Evolutionary conservation across 2,113 vertebrate genomes (phyloP), one percentile per base, ranked within the genome.

Genomic region (Lichenostomus cassidix): DNA sequence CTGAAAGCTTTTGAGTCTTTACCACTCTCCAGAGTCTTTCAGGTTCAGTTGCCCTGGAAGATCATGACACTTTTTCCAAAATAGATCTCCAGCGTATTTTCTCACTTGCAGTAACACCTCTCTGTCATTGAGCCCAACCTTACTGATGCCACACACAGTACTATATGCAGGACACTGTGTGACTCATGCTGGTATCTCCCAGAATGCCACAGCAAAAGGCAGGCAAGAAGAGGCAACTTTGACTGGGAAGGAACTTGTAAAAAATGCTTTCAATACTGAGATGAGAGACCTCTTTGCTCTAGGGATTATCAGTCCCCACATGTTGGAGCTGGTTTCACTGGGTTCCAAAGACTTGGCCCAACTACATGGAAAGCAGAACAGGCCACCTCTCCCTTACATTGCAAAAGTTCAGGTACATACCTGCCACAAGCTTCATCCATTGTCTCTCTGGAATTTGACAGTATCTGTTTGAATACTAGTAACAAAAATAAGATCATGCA

Each of bases 311-410:
- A 75, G 4, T 29, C 22, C 6, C 7, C 14, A 10, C 35, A 46
- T 15, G 8, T 2, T 73, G 33, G 11, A 74, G 28, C 8, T 75
- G 9, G 0, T 65, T 24, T 63, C 31, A n/a, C 15, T 25, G 18
- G 7, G 29, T 42, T 85, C 23, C 12, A 70, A 81, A 65, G 24
- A 39, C 21, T 23, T 59, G 31, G 81, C 2, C 28, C 8, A 3
- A 28, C 10, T 67, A 87, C 78, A 67, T 3, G 11, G 22, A 63
- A 86, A 68, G 16, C n/a, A 62, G 17, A 71, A 53, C 5, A 62
- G 11, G 1, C 10, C 49, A 4, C 27, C 1, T 60, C 14, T 75
- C 10, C 7, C 21, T 92, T n/a, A 67, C 5, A 15, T 1, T 9
- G 16, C n/a, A n/a, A 56, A 77, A 13, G 8, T 55, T 69, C 16